These are phyloP conservation scores for Diarsia brunnea DNA, from an alignment of 2,888 invertebrate genomes.

Conservation along the genomic window DNA sequence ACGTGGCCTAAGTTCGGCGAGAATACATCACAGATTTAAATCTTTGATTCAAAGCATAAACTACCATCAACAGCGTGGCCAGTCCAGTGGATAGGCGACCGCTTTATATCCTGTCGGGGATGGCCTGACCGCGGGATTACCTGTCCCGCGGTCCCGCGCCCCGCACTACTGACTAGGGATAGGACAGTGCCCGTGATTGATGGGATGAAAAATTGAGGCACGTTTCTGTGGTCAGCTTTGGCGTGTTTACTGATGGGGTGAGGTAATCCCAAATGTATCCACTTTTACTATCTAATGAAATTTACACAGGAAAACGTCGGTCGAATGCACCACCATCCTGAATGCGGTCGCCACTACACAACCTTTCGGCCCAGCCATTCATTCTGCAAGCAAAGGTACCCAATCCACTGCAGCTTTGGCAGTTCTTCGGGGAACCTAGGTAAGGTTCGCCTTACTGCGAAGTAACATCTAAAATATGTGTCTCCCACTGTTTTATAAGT, in stretches of 20 bases:
- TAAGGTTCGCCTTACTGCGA: not conserved
- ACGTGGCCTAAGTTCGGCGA: not conserved
- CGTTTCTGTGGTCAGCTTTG: conserved; percentile 12
- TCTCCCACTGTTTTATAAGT: not conserved
- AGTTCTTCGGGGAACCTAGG: not conserved
- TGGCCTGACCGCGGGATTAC: conserved; percentile 53
- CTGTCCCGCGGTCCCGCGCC: conserved; percentile 44
- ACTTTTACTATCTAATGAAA: not conserved
- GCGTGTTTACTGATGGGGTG: not conserved
- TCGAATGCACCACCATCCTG: not conserved
- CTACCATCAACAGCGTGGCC: not conserved
- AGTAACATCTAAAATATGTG: not conserved
- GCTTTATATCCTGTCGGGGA: conserved; percentile 70
- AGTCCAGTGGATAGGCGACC: conserved; percentile 50
- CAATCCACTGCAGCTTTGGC: not conserved
- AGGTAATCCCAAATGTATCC: not conserved
- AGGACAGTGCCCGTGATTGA: conserved; percentile 26
- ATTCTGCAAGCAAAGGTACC: not conserved
- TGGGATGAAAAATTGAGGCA: conserved; percentile 41
- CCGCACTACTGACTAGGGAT: conserved; percentile 19
- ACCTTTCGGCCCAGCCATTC: not conserved
- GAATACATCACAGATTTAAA: not conserved
- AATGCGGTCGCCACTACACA: not conserved
- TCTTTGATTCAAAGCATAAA: not conserved
- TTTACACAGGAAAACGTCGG: not conserved